Evolutionary conservation across 2,113 vertebrate genomes (phyloP), one percentile per base, ranked within the genome.

Genomic region (Heptranchias perlo): DNA sequence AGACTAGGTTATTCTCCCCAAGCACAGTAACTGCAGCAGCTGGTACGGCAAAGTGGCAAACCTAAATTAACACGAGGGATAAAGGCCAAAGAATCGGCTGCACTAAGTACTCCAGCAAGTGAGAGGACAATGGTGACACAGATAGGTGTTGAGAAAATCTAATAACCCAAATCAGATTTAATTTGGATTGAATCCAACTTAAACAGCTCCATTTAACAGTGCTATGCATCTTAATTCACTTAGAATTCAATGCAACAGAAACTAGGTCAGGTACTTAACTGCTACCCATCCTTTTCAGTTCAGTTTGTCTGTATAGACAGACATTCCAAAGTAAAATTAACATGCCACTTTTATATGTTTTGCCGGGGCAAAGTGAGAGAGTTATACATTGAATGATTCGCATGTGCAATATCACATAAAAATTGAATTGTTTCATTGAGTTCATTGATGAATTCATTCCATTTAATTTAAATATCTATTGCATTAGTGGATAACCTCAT

Each of bases 151-250:
- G 39, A 47, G 3, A 86, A 86, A 86, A 86, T 86, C 35, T 86
- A 86, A 86, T 86, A 23, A 47, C 82, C 39, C 39, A 86, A 86
- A 86, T 86, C 82, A 86, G 82, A 86, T 86, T 86, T 86, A 47
- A 86, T 86, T 47, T 49, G 82, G 82, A 86, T 47, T 47, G 16
- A 18, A 49, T 47, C 35, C 44, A 25, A 69, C 31, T 23, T 47
- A 86, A 86, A 86, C 16, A 23, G 18, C 82, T 86, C 23, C 82
- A 86, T 86, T 86, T 86, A 86, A 49, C 82, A 86, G 82, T 86
- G 25, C 28, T 69, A 18, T 86, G 7, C 82, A 86, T 86, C 82
- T 86, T 23, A 86, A 86, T 86, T 86, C 82, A 86, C 82, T 44
- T 86, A 47, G 39, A 86, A 86, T 47, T 47, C 23, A 47, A 47